Evolutionary conservation across 2,113 vertebrate species (phyloP), one percentile per base, ranked within the genome.

Genomic region (Monarcha castaneiventris): DNA sequence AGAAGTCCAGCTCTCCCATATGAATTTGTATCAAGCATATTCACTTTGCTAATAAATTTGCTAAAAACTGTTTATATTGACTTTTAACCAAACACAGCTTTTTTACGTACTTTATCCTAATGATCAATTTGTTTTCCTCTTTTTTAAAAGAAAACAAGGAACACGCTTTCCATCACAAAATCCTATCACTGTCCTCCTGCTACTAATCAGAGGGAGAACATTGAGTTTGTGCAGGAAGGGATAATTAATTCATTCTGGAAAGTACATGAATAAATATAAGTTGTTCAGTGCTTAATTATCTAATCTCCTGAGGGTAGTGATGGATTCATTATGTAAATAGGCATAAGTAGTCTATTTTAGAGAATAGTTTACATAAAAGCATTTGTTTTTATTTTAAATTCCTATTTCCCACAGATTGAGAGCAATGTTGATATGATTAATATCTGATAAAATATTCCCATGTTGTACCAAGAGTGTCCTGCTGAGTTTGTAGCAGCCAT

Each of bases 291-390:
- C 91, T 96, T 97, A 97, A 97, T 97, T 95, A 97, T 91, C 72
- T 71, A 83, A 89, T 96, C 97, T 97, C 95, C 82, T 25, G 94
- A 97, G 97, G 75, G 67, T 32, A 67, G 61, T 94, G 93, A 95
- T n/a, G 79, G 88, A 95, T 88, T 93, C 29, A 59, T 95, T 97
- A 97, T 94, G 96, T 96, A 97, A 97, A 97, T 66, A 97, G 91
- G 90, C 87, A 84, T 68, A 96, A 94, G 97, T 87, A 96, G 93
- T 82, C 90, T 63, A n/a, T 95, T 96, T 91, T 90, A 87, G 92
- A 96, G 87, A 97, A 84, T 3, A 79, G 94, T 91, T 97, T 94
- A 91, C 89, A 95, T 96, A 91, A 87, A 76, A 77, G 61, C 87
- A 74, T 95, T 97, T 96, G 95, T 93, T 95, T 96, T 96, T 92